A percentile compares a stretch with the other conserved stretches of the same genome.
Evolutionary conservation across 1,140 invertebrate species (phyloP).

Genomic region (Bacillus rossius): DNA sequence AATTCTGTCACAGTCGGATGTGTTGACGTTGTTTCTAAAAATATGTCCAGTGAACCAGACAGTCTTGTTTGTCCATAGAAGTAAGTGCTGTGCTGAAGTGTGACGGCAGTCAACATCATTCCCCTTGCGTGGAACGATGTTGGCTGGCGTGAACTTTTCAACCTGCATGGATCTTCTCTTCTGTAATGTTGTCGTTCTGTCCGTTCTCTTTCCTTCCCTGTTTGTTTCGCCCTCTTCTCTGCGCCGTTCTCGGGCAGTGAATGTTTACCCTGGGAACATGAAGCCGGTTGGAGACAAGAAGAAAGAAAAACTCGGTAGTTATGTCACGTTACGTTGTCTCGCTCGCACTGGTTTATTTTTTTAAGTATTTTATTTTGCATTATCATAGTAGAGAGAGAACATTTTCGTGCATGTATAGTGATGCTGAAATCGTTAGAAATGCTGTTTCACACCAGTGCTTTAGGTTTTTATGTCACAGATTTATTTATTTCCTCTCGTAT

Average conservation of each 20-base stretch:
- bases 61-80: too few species aligned
- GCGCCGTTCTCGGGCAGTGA: conserved; percentile 15
- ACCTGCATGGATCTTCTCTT: conserved; percentile 1
- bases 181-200: conserved; percentile 6
- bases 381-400: not conserved
- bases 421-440: not conserved
- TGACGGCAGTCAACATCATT: too few species aligned
- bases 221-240: conserved; percentile 12
- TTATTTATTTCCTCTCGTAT: conserved; percentile 3
- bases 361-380: not conserved
- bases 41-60: too few species aligned
- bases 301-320: conserved; percentile 19
- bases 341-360: not conserved
- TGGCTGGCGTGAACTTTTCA: too few species aligned
- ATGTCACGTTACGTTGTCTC: conserved; percentile 2
- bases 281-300: conserved; percentile 7
- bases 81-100: too few species aligned
- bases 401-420: conserved; percentile 9
- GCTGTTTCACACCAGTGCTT: not conserved
- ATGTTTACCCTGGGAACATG: conserved; percentile 13
- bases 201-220: conserved; percentile 4
- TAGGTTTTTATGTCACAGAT: conserved; percentile 5
- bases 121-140: too few species aligned
- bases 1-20: too few species aligned
- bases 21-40: too few species aligned